Evolutionary conservation across 2,888 invertebrate genomes (phyloP), one percentile per base, ranked within the genome.

Genomic region (Diogma glabrata): DNA sequence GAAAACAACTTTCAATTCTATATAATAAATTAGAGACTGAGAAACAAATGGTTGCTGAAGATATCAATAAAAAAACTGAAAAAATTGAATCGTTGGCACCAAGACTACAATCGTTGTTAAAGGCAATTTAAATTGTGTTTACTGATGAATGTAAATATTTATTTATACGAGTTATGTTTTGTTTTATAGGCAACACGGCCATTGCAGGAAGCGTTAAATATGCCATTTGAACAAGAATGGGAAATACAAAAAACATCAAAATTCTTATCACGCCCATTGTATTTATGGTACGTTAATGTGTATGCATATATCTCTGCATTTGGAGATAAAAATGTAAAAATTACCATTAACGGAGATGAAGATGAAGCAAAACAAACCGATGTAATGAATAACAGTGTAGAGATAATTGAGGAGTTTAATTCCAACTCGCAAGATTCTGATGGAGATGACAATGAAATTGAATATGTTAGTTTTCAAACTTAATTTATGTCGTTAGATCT

Each of bases 281-380:
- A 92, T 68, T 77, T 93, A 56, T 75, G 93, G 5, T 94, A 87
- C 70, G 84, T 88, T 50, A 90, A 93, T 72, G 75, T 84, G 19
- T 79, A 80, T 63, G 89, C 89, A 8, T 91, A 86, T 66, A 80
- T 81, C 59, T 85, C 88, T 69, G 87, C 83, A 28, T 81, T 84
- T 60, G 82, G 82, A 70, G 73, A 74, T 58, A 63, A 67, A 10
- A 65, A 64, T 47, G 61, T 75, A 56, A 62, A 62, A 24, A 68
- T 76, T 64, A 75, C 72, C 23, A 78, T 84, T 57, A 67, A 75
- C 56, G 84, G 83, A 14, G 80, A 81, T 65, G 78, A 81, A 66
- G 83, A 84, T 61, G 83, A 85, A 63, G 86, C 85, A 1, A 72
- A 67, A 54, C 72, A 77, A 58, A 63, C 78, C 14, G 77, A 78